These are phyloP conservation scores for Lampropteryx suffumata DNA, from an alignment of 2,888 invertebrate genomes.

Conservation along the genomic window DNA sequence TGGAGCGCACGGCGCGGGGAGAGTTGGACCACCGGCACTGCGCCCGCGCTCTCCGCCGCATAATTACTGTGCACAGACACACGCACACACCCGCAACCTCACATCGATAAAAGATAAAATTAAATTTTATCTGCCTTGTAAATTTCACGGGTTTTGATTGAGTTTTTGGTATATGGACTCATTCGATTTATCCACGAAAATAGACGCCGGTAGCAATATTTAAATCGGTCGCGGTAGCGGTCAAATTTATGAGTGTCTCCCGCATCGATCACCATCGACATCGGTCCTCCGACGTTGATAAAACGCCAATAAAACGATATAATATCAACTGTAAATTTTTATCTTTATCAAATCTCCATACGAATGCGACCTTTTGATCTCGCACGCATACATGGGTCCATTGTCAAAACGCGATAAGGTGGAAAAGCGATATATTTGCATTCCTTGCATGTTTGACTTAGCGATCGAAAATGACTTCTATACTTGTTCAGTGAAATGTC, in stretches of 20 bases:
- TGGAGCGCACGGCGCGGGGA: constrained; percentile 45
- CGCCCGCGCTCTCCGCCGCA: constrained; percentile 74
- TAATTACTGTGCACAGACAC: constrained; percentile 78
- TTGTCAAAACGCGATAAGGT: constrained; percentile 46
- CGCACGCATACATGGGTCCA: constrained; percentile 43
- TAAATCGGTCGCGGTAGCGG: constrained; percentile 57
- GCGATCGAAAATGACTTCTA: constrained; percentile 74
- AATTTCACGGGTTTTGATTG: constrained; percentile 74
- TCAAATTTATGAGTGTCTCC: constrained; percentile 45
- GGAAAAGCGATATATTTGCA: constrained; percentile 56
- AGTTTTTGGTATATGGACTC: constrained; percentile 60
- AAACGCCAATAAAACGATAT: constrained; percentile 46
- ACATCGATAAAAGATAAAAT: constrained; percentile 75
- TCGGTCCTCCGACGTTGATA: constrained; percentile 51
- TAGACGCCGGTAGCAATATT: constrained; percentile 62
- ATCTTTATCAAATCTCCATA: constrained; percentile 53
- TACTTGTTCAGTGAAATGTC: constrained; percentile 79
- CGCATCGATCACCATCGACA: constrained; percentile 49
- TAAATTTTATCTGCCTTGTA: constrained; percentile 78
- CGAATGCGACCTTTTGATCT: constrained; percentile 47
- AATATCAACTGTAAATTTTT: constrained; percentile 47
- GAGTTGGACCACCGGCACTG: constrained; percentile 77
- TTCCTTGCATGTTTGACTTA: constrained; percentile 56
- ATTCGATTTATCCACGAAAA: constrained; percentile 39
- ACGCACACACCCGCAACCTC: constrained; percentile 55